Percentiles rank a stretch among this genome's conserved stretches.
phyloP scores from a whole-genome alignment of 1,140 invertebrate genomes.

The Penaeus chinensis region DNA sequence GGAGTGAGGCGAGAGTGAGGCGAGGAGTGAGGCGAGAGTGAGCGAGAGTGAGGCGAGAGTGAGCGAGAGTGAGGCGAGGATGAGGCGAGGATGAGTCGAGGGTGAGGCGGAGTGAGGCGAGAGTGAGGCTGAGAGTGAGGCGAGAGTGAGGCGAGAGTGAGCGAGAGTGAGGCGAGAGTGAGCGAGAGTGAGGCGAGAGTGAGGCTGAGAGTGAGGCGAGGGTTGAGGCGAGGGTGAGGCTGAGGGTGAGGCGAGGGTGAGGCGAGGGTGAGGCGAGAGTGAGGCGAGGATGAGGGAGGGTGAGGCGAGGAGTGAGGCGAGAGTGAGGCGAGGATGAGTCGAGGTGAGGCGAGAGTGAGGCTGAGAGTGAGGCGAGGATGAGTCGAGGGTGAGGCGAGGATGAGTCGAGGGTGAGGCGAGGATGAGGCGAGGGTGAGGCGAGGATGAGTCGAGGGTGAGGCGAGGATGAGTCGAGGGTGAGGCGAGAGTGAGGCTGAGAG shows the following conservation, averaged over 20 bases:
- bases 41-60: background rate
- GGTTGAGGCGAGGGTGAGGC: background rate
- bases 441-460: background rate
- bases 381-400: background rate
- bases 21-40: conserved; percentile 1
- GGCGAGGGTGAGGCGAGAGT: background rate
- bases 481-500: background rate
- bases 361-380: background rate
- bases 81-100: background rate
- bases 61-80: background rate
- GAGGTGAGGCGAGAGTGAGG: background rate
- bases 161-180: background rate
- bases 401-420: conserved; percentile 3
- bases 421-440: background rate
- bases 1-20: background rate
- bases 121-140: background rate
- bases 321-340: background rate
- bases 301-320: background rate
- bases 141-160: background rate
- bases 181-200: background rate
- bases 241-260: background rate
- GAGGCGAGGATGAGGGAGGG: conserved; percentile 2
- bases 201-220: background rate
- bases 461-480: background rate
- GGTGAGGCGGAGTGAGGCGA: background rate